phyloP scores from a whole-genome alignment of 2,797 vertebrate species.

The Varecia variegata region DNA sequence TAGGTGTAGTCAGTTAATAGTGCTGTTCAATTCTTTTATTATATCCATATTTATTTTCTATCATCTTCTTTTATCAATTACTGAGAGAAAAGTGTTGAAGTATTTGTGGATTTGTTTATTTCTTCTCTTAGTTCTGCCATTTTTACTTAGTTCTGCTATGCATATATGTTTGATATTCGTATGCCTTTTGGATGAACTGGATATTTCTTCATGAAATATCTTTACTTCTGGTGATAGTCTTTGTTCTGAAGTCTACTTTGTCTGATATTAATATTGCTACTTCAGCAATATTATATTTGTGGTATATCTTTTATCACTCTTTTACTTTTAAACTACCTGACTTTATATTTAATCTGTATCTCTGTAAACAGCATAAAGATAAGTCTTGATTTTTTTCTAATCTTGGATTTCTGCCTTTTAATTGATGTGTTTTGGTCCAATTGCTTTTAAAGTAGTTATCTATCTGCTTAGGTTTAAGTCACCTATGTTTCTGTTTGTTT shows the following conservation, averaged over 20 bases:
- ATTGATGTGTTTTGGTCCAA: neutral
- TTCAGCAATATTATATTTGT: neutral
- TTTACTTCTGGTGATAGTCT: neutral
- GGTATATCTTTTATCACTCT: too few relatives aligned
- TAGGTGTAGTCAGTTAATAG: neutral
- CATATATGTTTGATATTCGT: neutral
- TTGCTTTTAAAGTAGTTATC: neutral
- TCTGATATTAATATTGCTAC: neutral
- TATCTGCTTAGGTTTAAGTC: neutral
- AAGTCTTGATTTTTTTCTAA: neutral
- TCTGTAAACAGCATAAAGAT: neutral
- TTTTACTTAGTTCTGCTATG: neutral
- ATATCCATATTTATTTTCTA: neutral
- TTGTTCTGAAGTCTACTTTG: neutral
- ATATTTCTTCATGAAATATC: neutral
- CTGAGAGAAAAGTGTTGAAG: neutral
- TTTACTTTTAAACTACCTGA: neutral
- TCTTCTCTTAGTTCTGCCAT: neutral
- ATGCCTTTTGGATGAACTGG: neutral
- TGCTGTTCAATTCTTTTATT: neutral
- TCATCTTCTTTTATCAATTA: neutral
- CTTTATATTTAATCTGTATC: neutral
- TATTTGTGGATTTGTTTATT: neutral
- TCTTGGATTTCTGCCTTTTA: neutral
- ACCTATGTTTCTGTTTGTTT: neutral